These are phyloP conservation scores for Drosophila monieri DNA, from an alignment of 2,888 invertebrate species.

Conservation along the genomic window DNA sequence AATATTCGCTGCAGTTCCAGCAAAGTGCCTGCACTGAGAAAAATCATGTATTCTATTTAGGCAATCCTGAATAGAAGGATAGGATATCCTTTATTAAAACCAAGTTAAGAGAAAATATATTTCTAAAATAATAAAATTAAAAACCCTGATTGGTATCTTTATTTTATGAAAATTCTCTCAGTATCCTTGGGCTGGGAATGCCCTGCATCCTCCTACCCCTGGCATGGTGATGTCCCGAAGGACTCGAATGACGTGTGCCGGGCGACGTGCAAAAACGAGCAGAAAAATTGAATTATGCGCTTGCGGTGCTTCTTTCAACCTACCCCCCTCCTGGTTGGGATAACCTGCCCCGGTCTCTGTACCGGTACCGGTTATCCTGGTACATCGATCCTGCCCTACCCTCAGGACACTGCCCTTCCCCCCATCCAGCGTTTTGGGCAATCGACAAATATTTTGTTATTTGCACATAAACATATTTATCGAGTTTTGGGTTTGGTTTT, in stretches of 20 bases:
- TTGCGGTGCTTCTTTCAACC: constrained; percentile 75
- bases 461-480: constrained; percentile 79
- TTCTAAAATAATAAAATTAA: too few relatives aligned
- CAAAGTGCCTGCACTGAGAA: constrained; percentile 31
- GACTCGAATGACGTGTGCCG: constrained; percentile 69
- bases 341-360: neutral
- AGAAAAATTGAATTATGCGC: constrained; percentile 83
- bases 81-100: too few relatives aligned
- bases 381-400: constrained; percentile 1
- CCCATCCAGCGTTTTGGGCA: constrained; percentile 62
- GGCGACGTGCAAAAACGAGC: constrained; percentile 79
- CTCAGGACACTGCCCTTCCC: neutral
- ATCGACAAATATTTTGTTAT: constrained; percentile 81
- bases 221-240: constrained; percentile 44
- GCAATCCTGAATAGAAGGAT: too few relatives aligned
- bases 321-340: neutral
- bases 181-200: constrained; percentile 10
- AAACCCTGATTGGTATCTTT: neutral
- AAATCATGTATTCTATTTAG: neutral
- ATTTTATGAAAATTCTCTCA: neutral
- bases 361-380: constrained; percentile 1
- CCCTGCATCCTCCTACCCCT: neutral
- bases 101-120: too few relatives aligned
- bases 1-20: constrained; percentile 51
- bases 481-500: constrained; percentile 65